Percentiles rank a stretch among this genome's conserved stretches.
Evolutionary conservation across 2,797 vertebrate genomes (phyloP).

Genomic region (Chaetodon trifasciatus): DNA sequence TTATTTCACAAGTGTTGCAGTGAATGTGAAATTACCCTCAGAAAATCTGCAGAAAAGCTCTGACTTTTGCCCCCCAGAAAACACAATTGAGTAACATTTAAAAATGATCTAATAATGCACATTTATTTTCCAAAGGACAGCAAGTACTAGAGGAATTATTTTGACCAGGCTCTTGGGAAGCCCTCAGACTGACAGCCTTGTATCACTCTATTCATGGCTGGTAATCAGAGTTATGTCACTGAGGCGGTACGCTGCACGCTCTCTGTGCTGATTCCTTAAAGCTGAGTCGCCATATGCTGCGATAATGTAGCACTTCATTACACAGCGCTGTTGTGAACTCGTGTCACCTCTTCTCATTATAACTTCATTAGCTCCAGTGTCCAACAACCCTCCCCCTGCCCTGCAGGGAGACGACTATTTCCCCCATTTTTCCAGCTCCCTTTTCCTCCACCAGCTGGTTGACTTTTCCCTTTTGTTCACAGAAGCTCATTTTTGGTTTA

Average conservation of each 20-base stretch:
- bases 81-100: not conserved
- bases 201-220: not conserved
- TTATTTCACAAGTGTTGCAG: not conserved
- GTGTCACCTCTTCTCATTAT: conserved; percentile 58
- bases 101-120: not conserved
- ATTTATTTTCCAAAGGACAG: not conserved
- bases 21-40: not conserved
- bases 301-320: conserved; percentile 57
- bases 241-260: too few species aligned
- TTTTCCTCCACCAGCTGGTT: conserved; percentile 62
- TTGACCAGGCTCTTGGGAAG: not conserved
- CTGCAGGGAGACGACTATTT: conserved; percentile 26
- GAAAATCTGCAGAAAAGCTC: not conserved
- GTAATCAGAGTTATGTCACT: not conserved
- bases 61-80: not conserved
- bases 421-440: not conserved
- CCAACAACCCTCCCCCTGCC: conserved; percentile 18
- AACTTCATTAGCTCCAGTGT: conserved; percentile 66
- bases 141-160: not conserved
- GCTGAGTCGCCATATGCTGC: conserved; percentile 13
- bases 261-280: not conserved
- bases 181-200: not conserved
- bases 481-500: conserved; percentile 35
- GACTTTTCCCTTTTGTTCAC: conserved; percentile 64
- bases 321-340: conserved; percentile 53